A percentile compares a stretch with the other conserved stretches of the same genome.
These are phyloP conservation scores for Meloe dianella DNA, from an alignment of 2,888 invertebrate species.

Conservation along the genomic window DNA sequence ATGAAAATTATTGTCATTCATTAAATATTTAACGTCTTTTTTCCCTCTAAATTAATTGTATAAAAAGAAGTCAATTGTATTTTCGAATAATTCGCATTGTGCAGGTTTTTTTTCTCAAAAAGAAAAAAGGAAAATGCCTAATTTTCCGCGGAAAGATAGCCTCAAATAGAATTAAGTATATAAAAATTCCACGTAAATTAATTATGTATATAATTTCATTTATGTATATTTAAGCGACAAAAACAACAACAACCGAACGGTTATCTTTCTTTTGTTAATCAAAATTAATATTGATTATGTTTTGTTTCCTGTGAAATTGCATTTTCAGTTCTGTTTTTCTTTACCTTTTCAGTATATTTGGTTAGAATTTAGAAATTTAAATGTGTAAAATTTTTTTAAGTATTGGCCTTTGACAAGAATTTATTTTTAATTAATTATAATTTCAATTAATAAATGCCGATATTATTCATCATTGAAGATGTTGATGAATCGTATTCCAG, in stretches of 20 bases:
- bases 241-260: neutral
- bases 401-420: conserved; percentile 22
- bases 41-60: conserved; percentile 7
- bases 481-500: conserved; percentile 7
- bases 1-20: conserved; percentile 17
- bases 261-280: neutral
- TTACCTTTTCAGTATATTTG: conserved; percentile 29
- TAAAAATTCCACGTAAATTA: neutral
- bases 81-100: neutral
- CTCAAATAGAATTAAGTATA: conserved; percentile 4
- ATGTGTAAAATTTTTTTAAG: conserved; percentile 3
- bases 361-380: conserved; percentile 21
- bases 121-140: neutral
- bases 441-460: conserved; percentile 27
- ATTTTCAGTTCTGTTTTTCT: conserved; percentile 25
- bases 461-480: conserved; percentile 19
- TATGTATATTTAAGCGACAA: neutral
- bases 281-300: neutral
- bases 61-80: conserved; percentile 32
- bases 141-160: neutral
- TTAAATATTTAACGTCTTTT: conserved; percentile 6
- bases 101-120: neutral
- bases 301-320: conserved; percentile 11
- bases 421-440: conserved; percentile 21
- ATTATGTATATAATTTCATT: neutral